Conservation (phyloP, 1,140 invertebrate species). For the Atta texana region DNA sequence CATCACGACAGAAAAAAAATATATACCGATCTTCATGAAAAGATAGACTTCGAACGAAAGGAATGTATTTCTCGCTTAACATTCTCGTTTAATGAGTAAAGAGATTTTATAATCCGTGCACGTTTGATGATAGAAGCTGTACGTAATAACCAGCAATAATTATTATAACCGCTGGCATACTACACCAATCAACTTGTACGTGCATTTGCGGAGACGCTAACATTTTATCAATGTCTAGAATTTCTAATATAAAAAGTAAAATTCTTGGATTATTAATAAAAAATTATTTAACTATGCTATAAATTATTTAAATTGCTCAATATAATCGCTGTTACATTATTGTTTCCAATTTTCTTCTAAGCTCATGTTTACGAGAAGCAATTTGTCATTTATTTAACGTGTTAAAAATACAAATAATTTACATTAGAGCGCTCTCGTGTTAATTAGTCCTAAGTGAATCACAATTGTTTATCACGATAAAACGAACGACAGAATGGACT, state of each 20-base stretch:
- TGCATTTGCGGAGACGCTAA: background rate
- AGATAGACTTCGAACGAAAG: background rate
- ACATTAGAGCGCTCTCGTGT: background rate
- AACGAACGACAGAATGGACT: constrained; percentile 30
- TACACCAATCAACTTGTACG: background rate
- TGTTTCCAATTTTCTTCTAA: background rate
- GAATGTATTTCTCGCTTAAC: background rate
- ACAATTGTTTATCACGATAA: background rate
- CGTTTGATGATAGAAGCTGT: background rate
- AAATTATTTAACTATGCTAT: background rate
- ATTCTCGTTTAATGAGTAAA: constrained; percentile 13
- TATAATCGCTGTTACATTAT: background rate
- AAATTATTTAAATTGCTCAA: background rate
- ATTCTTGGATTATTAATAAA: constrained; percentile 12
- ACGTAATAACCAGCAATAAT: constrained; percentile 11
- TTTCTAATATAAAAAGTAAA: background rate
- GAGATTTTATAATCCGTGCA: background rate
- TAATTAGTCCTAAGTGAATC: background rate
- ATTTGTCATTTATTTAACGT: background rate
- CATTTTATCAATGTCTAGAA: background rate
- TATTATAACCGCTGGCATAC: background rate
- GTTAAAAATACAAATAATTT: background rate
- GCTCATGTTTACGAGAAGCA: background rate
- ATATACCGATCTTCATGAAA: background rate
- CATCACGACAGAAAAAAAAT: background rate